Evolutionary conservation across 2,888 invertebrate species (phyloP), one percentile per base, ranked within the genome.

Genomic region (Cosmopolites sordidus): DNA sequence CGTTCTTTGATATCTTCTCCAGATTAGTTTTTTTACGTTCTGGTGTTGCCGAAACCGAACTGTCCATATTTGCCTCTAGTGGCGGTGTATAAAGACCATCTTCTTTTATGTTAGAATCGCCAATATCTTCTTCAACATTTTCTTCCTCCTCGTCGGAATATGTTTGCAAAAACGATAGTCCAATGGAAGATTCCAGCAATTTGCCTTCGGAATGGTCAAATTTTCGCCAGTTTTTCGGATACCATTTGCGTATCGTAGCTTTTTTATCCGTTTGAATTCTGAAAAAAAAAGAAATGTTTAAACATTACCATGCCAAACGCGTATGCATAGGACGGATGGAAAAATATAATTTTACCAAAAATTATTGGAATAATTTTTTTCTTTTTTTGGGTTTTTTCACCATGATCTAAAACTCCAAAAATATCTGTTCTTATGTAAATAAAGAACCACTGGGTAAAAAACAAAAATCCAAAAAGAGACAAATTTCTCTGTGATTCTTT

Each of bases 81-180:
- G 33, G 33, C 11, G 33, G 33, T 3, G 33, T 33, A 12, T 12
- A 33, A 3, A 15, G 8, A n/a, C 14, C 40, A 8, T 16, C 40
- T n/a, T 40, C 40, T 16, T 15, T 15, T 5, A 5, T 38, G 2
- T 15, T 16, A 9, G 16, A 12, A n/a, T 33, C 12, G 5, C 33
- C 11, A n/a, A 33, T 12, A 12, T 33, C n/a, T 1, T 6, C 1
- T 1, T 45, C 41, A 6, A 38, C 41, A 33, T 51, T 51, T 17
- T 43, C 27, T 9, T 69, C 66, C 22, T 71, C 70, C 47, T 67
- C 70, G 40, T 71, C 71, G 0, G 69, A 68, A 56, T 73, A 73
- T 45, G 47, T 68, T 60, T 72, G 71, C 42, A 73, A 66, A 49
- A 73, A 69, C 1, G 70, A 69, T 27, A 73, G 60, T 11, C 72